A percentile compares a stretch with the other conserved stretches of the same genome.
phyloP scores from a whole-genome alignment of 2,888 invertebrate genomes.

The Andrena haemorrhoa region DNA sequence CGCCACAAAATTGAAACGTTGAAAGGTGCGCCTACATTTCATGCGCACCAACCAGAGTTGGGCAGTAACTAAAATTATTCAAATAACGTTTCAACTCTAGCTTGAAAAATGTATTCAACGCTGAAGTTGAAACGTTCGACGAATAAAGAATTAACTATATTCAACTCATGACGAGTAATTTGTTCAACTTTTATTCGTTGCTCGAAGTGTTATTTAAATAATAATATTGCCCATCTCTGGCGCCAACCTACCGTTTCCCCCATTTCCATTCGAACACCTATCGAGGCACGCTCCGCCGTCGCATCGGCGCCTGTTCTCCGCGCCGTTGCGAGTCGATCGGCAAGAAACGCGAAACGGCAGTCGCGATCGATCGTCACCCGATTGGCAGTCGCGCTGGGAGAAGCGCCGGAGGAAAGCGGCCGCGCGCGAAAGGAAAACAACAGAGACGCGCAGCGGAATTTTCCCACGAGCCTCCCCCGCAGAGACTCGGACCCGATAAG shows the following conservation, averaged over 20 bases:
- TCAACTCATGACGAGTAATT: too few species aligned
- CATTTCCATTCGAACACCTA: neutral
- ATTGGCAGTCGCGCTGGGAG: neutral
- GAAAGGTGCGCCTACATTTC: neutral
- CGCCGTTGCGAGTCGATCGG: neutral
- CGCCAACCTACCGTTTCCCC: neutral
- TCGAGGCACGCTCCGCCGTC: neutral
- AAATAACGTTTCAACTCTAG: too few species aligned
- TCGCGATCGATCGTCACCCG: slow-evolving; percentile 1
- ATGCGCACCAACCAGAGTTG: neutral
- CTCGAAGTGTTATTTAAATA: too few species aligned
- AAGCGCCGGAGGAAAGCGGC: neutral
- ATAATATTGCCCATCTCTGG: too few species aligned
- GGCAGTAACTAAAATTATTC: too few species aligned
- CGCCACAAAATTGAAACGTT: too few species aligned
- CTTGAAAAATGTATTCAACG: too few species aligned
- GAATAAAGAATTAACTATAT: too few species aligned
- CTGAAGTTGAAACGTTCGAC: too few species aligned
- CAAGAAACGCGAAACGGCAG: neutral
- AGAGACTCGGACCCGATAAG: slow-evolving; percentile 62
- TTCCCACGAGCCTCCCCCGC: slow-evolving; percentile 70
- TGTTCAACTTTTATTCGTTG: too few species aligned
- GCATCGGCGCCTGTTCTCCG: neutral
- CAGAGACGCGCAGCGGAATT: slow-evolving; percentile 67
- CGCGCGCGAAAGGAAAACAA: neutral